A percentile compares a stretch with the other conserved stretches of the same genome.
Evolutionary conservation across 2,888 invertebrate genomes (phyloP).

Genomic region (Notodonta dromedarius): DNA sequence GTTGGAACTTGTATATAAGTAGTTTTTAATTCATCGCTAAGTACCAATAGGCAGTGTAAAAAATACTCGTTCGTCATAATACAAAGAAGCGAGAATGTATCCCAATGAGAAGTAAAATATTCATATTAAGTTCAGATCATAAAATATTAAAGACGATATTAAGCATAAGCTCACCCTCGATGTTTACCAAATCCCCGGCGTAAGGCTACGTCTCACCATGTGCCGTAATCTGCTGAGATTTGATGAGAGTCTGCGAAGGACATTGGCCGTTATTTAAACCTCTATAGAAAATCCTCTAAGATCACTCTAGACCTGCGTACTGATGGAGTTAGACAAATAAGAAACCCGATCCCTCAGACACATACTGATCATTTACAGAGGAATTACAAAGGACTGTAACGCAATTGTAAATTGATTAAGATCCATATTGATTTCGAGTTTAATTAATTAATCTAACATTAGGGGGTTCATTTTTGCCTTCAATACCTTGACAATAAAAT

Average conservation of each 20-base stretch:
- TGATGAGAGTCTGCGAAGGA: slow-evolving; percentile 18
- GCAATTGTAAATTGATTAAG: too few species aligned
- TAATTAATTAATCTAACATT: too few species aligned
- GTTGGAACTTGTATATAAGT: too few species aligned
- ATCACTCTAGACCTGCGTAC: slow-evolving; percentile 14
- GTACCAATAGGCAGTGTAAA: too few species aligned
- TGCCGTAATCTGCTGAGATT: slow-evolving; percentile 33
- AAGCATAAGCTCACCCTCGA: slow-evolving; percentile 35
- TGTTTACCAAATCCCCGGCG: slow-evolving; percentile 34
- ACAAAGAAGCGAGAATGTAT: neutral
- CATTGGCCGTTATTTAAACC: slow-evolving; percentile 21
- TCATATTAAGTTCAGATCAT: slow-evolving; percentile 26
- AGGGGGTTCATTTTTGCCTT: too few species aligned
- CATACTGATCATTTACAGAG: too few species aligned
- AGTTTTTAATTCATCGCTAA: too few species aligned
- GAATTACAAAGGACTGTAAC: too few species aligned
- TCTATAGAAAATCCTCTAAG: slow-evolving; percentile 21
- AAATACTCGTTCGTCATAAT: neutral
- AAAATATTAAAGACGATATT: slow-evolving; percentile 37
- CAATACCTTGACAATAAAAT: too few species aligned
- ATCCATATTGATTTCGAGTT: too few species aligned
- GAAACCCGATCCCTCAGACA: too few species aligned
- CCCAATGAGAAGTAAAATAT: slow-evolving; percentile 6
- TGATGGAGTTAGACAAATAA: too few species aligned
- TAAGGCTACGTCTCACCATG: slow-evolving; percentile 33